Base-by-base conservation (phyloP, 2,888 invertebrate species). In the Chrysolina oricalcia region DNA sequence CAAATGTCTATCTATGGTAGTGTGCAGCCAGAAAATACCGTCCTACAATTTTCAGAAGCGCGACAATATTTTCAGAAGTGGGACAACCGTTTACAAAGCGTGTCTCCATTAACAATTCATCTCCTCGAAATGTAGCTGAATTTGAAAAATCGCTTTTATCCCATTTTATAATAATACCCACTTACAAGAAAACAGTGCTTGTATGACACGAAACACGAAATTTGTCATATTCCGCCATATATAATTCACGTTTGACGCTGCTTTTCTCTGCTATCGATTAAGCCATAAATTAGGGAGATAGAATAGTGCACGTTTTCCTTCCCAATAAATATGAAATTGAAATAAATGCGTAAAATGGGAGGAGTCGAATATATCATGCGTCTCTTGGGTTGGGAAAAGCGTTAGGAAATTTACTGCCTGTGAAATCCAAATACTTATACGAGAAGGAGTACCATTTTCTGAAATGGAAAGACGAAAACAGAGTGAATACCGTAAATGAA, bases 281-380 rank as follows among this genome's bases (percentile, higher is more conserved):
- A 81, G 81, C 79, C 81, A 83, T 86, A 86, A 86, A 79, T 78
- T 79, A 80, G 82, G 82, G 83, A 81, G 82, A 83, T 82, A 81
- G 81, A 82, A 76, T 64, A 73, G 17, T 81, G 81, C 79, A 82
- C 81, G 82, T 82, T 83, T 82, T 82, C 83, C 82, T 80, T 83
- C 81, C 67, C 77, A 78, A 83, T 84, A 84, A 85, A 85, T 84
- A 85, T 83, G 83, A 86, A 86, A 87, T 86, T 86, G 86, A 87
- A 86, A 86, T 85, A 85, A 86, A 87, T 85, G 86, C 84, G 85
- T 85, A 86, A 85, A 85, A 81, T 80, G 80, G 86, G 86, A 77
- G 85, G 82, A 77, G 78, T 73, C 74, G 78, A 81, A 82, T 85
- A 83, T 84, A 86, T 86, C 85, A 86, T 81, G 83, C 81, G 82